These are phyloP conservation scores for Crossocerus cetratus DNA, from an alignment of 2,888 invertebrate genomes.

Conservation along the genomic window DNA sequence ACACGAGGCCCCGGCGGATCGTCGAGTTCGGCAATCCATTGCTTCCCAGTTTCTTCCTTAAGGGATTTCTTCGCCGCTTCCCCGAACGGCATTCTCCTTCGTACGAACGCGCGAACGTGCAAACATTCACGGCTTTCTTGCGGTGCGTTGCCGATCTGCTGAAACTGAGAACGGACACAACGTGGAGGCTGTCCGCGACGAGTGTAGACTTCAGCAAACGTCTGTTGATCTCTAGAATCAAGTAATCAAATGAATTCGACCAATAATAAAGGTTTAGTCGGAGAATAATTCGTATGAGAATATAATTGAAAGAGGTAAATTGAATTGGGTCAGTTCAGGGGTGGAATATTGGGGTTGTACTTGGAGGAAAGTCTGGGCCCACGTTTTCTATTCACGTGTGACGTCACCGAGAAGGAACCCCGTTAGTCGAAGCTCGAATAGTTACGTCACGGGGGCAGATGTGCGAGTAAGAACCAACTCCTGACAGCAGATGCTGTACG, in stretches of 20 bases:
- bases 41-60: conserved; percentile 42
- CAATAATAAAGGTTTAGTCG: no score
- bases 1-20: conserved; percentile 35
- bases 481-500: conserved; percentile 28
- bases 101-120: conserved; percentile 56
- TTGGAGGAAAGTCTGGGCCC: background rate
- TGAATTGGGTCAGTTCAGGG: no score
- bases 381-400: conserved; percentile 37
- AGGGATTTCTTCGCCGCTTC: conserved; percentile 47
- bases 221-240: no score
- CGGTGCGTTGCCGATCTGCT: no score
- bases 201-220: no score
- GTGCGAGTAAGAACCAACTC: conserved; percentile 22
- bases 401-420: conserved; percentile 62
- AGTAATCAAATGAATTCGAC: no score
- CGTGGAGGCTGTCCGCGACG: no score
- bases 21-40: conserved; percentile 58
- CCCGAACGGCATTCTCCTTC: conserved; percentile 54
- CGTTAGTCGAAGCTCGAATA: conserved; percentile 61
- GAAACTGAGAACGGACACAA: no score
- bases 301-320: no score
- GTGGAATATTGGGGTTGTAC: conserved; percentile 9
- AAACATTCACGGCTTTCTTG: conserved; percentile 44
- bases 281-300: no score
- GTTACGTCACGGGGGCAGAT: conserved; percentile 66